A percentile compares a stretch with the other conserved stretches of the same genome.
These are phyloP conservation scores for Drosophila suboccidentalis DNA, from an alignment of 2,888 invertebrate species.

Conservation along the genomic window DNA sequence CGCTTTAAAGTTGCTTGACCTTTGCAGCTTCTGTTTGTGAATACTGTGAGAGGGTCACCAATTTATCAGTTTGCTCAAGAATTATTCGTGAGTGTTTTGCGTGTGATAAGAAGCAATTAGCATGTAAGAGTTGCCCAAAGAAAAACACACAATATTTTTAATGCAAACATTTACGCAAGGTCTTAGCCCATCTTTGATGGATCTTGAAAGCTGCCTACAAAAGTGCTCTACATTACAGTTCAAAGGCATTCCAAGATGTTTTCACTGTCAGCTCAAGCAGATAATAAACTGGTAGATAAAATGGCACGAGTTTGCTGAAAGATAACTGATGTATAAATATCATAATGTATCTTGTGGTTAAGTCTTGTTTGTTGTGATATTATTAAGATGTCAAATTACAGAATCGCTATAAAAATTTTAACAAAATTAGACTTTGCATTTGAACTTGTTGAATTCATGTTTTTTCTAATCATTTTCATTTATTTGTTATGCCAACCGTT, in stretches of 20 bases:
- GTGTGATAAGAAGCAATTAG: constrained; percentile 50
- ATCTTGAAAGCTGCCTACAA: constrained; percentile 12
- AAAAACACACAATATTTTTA: not conserved
- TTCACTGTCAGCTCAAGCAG: constrained; percentile 7
- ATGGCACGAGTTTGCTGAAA: constrained; percentile 27
- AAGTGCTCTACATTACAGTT: constrained; percentile 2
- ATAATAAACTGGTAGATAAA: constrained; percentile 18
- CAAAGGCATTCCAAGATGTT: constrained; percentile 17
- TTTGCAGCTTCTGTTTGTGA: constrained; percentile 21
- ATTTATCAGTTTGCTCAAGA: constrained; percentile 30
- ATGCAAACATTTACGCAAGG: constrained; percentile 34
- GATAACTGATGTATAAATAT: constrained; percentile 1
- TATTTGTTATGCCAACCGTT: constrained; percentile 23
- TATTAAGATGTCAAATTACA: not conserved
- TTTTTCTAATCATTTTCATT: constrained; percentile 18
- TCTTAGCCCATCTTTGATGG: constrained; percentile 9
- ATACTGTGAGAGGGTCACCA: constrained; percentile 32
- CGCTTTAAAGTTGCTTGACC: constrained; percentile 54
- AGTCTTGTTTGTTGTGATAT: not conserved
- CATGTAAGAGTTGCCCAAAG: constrained; percentile 17
- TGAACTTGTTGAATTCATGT: constrained; percentile 4
- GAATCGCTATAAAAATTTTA: not conserved
- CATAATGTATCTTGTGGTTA: not conserved
- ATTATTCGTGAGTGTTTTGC: constrained; percentile 22
- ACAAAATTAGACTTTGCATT: constrained; percentile 2